These are phyloP conservation scores for Hoplodrina ambigua DNA, from an alignment of 2,888 invertebrate genomes.

Conservation along the genomic window DNA sequence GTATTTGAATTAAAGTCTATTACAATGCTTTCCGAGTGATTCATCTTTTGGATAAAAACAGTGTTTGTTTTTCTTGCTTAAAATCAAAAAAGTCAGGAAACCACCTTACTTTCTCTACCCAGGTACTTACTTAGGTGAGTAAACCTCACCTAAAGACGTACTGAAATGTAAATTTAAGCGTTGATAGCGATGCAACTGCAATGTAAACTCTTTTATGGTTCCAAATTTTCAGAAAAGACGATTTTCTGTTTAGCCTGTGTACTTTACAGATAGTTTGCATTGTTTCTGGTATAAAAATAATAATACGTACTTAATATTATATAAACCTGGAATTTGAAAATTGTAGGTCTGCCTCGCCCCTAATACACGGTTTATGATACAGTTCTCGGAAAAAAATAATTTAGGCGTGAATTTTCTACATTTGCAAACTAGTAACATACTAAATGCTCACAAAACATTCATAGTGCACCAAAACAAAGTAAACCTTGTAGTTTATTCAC, in stretches of 20 bases:
- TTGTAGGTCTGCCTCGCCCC: neutral
- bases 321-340: neutral
- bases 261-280: neutral
- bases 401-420: neutral
- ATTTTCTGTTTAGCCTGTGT: neutral
- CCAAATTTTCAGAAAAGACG: slow-evolving; percentile 1
- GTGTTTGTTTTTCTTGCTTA: slow-evolving; percentile 32
- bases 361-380: neutral
- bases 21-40: slow-evolving; percentile 45
- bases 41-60: slow-evolving; percentile 29
- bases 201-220: slow-evolving; percentile 17
- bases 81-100: neutral
- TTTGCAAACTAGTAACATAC: neutral
- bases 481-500: slow-evolving; percentile 39
- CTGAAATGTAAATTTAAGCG: slow-evolving; percentile 18
- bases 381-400: neutral
- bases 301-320: neutral
- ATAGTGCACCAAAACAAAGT: slow-evolving; percentile 23
- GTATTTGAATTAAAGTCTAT: slow-evolving; percentile 53
- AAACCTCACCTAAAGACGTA: neutral
- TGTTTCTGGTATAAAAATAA: neutral
- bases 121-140: no score
- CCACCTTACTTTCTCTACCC: no score
- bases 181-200: slow-evolving; percentile 12
- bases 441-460: neutral